Percentiles rank a stretch among this genome's conserved stretches.
Conservation (phyloP, 2,888 invertebrate species). For the Cryptocheilus praepositus region DNA sequence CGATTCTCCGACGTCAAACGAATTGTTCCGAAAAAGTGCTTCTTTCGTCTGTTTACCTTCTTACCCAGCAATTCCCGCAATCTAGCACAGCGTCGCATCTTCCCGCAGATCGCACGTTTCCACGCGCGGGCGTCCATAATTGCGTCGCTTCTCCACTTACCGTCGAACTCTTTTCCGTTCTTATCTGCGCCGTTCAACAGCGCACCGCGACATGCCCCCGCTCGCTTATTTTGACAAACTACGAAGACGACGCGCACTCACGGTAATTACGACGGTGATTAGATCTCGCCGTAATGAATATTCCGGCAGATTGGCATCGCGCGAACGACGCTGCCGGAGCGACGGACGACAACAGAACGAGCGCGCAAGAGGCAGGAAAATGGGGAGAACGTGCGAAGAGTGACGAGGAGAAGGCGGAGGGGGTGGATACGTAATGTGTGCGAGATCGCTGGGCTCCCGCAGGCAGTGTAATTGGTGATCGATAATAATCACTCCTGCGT, state of each 20-base stretch:
- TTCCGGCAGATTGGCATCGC: constrained; percentile 49
- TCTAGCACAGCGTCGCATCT: too few relatives aligned
- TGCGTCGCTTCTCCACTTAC: too few relatives aligned
- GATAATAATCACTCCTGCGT: constrained; percentile 53
- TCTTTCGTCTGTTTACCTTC: too few relatives aligned
- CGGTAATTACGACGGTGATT: constrained; percentile 50
- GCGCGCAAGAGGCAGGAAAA: too few relatives aligned
- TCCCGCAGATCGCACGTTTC: too few relatives aligned
- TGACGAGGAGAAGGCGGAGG: constrained; percentile 13
- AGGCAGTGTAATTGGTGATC: constrained; percentile 53
- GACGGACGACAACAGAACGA: constrained; percentile 7
- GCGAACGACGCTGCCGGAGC: constrained; percentile 31
- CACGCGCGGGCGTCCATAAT: too few relatives aligned
- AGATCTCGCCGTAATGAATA: constrained; percentile 51
- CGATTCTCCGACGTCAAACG: too few relatives aligned
- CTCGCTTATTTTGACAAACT: constrained; percentile 7
- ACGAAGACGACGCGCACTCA: constrained; percentile 21
- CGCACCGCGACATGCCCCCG: background rate
- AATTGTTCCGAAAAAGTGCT: too few relatives aligned
- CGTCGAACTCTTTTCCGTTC: background rate
- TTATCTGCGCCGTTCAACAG: background rate
- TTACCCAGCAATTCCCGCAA: too few relatives aligned
- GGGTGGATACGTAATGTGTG: constrained; percentile 1
- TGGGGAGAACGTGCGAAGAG: background rate
- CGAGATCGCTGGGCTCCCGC: constrained; percentile 33